These are phyloP conservation scores for Philypnodon macrostomus DNA, from an alignment of 2,797 vertebrate species.

Conservation along the genomic window DNA sequence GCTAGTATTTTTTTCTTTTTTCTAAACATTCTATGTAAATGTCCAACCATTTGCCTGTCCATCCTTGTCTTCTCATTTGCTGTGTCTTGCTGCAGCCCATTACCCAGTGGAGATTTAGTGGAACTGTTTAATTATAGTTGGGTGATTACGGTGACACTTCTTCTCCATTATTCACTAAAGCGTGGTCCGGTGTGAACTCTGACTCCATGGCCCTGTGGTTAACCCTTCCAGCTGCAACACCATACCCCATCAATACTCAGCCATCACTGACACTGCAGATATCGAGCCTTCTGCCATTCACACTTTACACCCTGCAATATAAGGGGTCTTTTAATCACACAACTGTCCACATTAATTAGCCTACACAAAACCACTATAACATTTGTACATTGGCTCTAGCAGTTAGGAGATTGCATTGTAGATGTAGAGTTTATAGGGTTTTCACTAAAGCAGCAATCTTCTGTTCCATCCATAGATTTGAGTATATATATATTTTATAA, in stretches of 20 bases:
- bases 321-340: not conserved
- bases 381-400: conserved; percentile 8
- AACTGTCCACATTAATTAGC: conserved; percentile 10
- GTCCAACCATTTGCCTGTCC: too few relatives aligned
- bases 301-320: conserved; percentile 15
- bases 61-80: conserved; percentile 13
- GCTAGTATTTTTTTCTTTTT: too few relatives aligned
- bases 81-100: conserved; percentile 38
- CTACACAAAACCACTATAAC: conserved; percentile 7
- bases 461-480: too few relatives aligned
- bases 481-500: too few relatives aligned
- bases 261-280: conserved; percentile 27
- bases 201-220: conserved; percentile 51
- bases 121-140: conserved; percentile 44
- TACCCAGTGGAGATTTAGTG: conserved; percentile 44
- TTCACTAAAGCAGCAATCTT: conserved; percentile 1
- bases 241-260: conserved; percentile 30
- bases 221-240: conserved; percentile 31
- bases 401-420: conserved; percentile 2
- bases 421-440: too few relatives aligned
- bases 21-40: too few relatives aligned
- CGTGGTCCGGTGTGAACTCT: conserved; percentile 40
- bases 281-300: conserved; percentile 28
- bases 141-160: conserved; percentile 44
- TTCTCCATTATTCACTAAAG: conserved; percentile 54